Percentiles rank a stretch among this genome's conserved stretches.
Evolutionary conservation across 2,113 vertebrate genomes (phyloP).

Genomic region (Aptenodytes forsteri): DNA sequence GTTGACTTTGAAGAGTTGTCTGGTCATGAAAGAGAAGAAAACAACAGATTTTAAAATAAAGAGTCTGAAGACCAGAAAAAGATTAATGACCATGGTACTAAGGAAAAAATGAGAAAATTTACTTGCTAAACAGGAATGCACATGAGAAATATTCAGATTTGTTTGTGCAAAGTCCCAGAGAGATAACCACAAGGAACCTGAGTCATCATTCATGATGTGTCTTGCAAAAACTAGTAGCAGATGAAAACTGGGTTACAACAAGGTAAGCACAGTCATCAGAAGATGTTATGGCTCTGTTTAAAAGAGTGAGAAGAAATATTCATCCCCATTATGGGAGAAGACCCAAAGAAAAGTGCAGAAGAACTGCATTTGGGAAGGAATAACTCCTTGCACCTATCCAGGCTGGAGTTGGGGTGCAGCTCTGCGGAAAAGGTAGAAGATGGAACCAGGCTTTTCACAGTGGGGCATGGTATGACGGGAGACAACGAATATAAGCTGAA

Average conservation of each 20-base stretch:
- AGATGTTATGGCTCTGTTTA: not conserved
- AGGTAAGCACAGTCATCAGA: not conserved
- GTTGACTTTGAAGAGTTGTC: not conserved
- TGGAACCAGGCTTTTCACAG: not conserved
- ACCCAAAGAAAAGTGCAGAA: not conserved
- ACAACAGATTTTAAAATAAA: not conserved
- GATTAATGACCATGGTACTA: not conserved
- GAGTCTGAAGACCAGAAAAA: not conserved
- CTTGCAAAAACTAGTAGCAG: not conserved
- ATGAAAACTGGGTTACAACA: not conserved
- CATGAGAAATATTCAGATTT: not conserved
- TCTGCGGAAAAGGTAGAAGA: not conserved
- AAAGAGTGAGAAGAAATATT: not conserved
- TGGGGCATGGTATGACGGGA: rapidly evolving
- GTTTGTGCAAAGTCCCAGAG: not conserved
- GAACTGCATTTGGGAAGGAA: not conserved
- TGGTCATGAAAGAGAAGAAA: not conserved
- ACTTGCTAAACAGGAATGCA: not conserved
- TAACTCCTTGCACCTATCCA: not conserved
- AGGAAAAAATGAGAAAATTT: not conserved
- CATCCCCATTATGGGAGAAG: not conserved
- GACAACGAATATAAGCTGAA: not conserved
- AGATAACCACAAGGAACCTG: not conserved
- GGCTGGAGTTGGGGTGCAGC: rapidly evolving
- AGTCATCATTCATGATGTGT: not conserved